A percentile compares a stretch with the other conserved stretches of the same genome.
These are phyloP conservation scores for Leptinotarsa texana DNA, from an alignment of 1,140 invertebrate genomes.

Conservation along the genomic window DNA sequence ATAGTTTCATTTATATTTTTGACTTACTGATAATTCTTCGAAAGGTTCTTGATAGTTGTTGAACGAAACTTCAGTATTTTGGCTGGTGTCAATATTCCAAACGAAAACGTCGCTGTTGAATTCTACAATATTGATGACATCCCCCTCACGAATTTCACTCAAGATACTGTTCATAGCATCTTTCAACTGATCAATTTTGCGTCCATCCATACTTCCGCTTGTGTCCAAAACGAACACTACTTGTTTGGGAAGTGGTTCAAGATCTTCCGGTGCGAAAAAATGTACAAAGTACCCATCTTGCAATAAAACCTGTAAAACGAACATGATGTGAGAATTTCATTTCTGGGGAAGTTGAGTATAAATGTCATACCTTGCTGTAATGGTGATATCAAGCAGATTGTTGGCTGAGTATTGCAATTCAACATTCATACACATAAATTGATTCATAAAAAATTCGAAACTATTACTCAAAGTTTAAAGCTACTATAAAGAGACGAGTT, in stretches of 20 bases:
- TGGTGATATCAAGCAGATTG: no score
- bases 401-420: no score
- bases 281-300: conserved; percentile 78
- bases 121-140: conserved; percentile 70
- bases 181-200: conserved; percentile 66
- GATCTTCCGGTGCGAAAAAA: conserved; percentile 66
- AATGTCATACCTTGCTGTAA: no score
- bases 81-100: conserved; percentile 32
- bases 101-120: conserved; percentile 60
- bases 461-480: no score
- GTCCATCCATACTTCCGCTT: conserved; percentile 70
- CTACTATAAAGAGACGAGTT: no score
- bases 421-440: no score
- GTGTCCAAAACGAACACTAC: conserved; percentile 73
- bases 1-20: no score
- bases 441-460: no score
- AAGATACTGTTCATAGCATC: conserved; percentile 71
- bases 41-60: conserved; percentile 11
- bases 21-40: conserved; percentile 14
- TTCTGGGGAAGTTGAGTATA: no score
- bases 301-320: conserved; percentile 52
- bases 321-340: not conserved
- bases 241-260: conserved; percentile 66
- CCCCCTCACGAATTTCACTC: conserved; percentile 62
- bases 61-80: not conserved